Conservation (phyloP, 1,140 invertebrate genomes). For the Cydia fagiglandana region DNA sequence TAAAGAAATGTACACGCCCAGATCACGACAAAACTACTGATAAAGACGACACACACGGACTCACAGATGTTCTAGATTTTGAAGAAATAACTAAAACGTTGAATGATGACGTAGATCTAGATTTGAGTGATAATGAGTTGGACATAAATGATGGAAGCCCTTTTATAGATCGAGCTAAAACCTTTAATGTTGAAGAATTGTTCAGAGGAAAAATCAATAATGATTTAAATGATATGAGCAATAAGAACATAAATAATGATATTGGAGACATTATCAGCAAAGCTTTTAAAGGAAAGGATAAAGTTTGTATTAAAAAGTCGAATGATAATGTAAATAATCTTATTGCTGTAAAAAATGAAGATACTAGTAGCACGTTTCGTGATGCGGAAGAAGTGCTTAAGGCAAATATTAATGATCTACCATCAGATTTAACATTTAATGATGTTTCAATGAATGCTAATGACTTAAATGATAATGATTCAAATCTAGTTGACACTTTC, state of each 20-base stretch:
- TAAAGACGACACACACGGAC: not conserved
- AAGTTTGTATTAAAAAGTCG: not conserved
- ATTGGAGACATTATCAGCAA: slow-evolving; percentile 6
- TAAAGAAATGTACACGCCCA: not conserved
- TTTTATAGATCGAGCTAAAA: slow-evolving; percentile 2
- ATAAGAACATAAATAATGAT: slow-evolving; percentile 11
- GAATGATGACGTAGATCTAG: not conserved
- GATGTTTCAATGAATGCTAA: slow-evolving; percentile 17
- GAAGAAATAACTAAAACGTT: slow-evolving; percentile 7
- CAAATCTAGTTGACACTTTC: slow-evolving; percentile 26
- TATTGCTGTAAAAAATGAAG: slow-evolving; percentile 7
- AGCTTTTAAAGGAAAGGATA: slow-evolving; percentile 9
- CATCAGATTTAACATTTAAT: not conserved
- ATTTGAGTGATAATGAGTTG: slow-evolving; percentile 24
- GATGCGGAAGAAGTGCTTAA: not conserved
- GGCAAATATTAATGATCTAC: slow-evolving; percentile 1
- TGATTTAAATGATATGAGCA: slow-evolving; percentile 8
- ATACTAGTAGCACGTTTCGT: not conserved
- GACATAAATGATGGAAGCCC: not conserved
- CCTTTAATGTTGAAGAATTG: not conserved
- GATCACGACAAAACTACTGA: not conserved
- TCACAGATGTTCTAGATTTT: slow-evolving; percentile 14
- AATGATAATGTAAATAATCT: not conserved
- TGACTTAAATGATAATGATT: slow-evolving; percentile 11
- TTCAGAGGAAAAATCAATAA: slow-evolving; percentile 10